These are phyloP conservation scores for Pogonognathellus flavescens DNA, from an alignment of 1,140 invertebrate genomes.

Conservation along the genomic window DNA sequence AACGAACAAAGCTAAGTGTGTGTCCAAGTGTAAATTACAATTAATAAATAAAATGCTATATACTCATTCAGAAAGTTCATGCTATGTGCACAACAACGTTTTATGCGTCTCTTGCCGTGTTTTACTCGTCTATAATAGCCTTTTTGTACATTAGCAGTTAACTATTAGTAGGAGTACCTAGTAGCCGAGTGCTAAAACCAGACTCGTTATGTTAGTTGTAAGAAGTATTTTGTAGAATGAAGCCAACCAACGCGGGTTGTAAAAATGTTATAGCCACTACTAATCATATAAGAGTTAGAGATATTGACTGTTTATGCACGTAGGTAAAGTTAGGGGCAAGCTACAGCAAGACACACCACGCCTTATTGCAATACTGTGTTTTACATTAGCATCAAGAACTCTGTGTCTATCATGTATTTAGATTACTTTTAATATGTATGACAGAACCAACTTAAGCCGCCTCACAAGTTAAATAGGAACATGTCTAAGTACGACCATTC, in stretches of 20 bases:
- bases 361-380: conserved; percentile 37
- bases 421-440: conserved; percentile 42
- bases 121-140: too few species aligned
- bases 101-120: neutral
- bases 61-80: neutral
- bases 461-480: conserved; percentile 27
- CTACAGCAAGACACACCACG: conserved; percentile 14
- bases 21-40: conserved; percentile 20
- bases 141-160: too few species aligned
- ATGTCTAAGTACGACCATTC: neutral
- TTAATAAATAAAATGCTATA: conserved; percentile 1
- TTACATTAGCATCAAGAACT: conserved; percentile 5
- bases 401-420: neutral
- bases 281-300: neutral
- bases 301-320: conserved; percentile 31
- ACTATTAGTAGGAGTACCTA: too few species aligned
- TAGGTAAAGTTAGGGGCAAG: neutral
- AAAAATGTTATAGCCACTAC: too few species aligned
- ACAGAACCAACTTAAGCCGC: conserved; percentile 11
- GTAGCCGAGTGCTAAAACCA: too few species aligned
- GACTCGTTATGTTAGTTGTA: too few species aligned
- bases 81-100: neutral
- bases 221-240: too few species aligned
- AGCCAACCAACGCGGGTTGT: too few species aligned
- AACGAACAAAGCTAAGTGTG: neutral